Evolutionary conservation across 1,140 invertebrate genomes (phyloP).

Genomic region (Colletes gigas): DNA sequence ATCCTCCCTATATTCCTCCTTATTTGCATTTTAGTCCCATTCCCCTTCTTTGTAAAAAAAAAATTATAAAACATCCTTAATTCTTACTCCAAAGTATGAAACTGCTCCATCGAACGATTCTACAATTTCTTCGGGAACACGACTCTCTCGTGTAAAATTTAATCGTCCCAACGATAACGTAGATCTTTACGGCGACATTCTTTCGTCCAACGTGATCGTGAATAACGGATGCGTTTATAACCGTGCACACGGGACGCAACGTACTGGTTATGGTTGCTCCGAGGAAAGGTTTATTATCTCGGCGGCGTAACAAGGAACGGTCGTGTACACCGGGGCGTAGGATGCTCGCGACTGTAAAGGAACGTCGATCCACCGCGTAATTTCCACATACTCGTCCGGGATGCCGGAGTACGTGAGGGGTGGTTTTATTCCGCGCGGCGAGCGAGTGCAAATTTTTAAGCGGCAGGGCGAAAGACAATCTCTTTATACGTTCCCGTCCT

Average conservation of each 20-base stretch:
- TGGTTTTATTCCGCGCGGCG: slow-evolving; percentile 45
- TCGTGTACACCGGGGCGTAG: background rate
- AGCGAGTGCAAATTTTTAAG: slow-evolving; percentile 63
- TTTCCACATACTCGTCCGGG: background rate
- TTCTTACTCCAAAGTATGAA: too few relatives aligned
- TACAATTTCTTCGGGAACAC: too few relatives aligned
- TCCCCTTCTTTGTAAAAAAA: too few relatives aligned
- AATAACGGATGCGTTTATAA: slow-evolving; percentile 33
- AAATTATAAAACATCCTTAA: too few relatives aligned
- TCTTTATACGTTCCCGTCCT: slow-evolving; percentile 58
- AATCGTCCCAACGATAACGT: slow-evolving; percentile 6
- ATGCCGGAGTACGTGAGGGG: too few relatives aligned
- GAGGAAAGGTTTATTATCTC: slow-evolving; percentile 43
- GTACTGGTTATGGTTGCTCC: slow-evolving; percentile 26
- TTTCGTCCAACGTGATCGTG: slow-evolving; percentile 12
- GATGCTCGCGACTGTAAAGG: background rate
- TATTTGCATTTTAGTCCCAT: too few relatives aligned
- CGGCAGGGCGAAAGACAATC: slow-evolving; percentile 56
- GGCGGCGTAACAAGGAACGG: slow-evolving; percentile 15
- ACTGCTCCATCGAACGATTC: too few relatives aligned
- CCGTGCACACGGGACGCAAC: slow-evolving; percentile 13
- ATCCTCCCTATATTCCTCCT: too few relatives aligned
- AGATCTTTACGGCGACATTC: background rate
- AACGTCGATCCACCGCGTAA: slow-evolving; percentile 8
- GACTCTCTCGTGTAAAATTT: background rate